These are phyloP conservation scores for Keiferia lycopersicella DNA, from an alignment of 2,888 invertebrate species.

Conservation along the genomic window DNA sequence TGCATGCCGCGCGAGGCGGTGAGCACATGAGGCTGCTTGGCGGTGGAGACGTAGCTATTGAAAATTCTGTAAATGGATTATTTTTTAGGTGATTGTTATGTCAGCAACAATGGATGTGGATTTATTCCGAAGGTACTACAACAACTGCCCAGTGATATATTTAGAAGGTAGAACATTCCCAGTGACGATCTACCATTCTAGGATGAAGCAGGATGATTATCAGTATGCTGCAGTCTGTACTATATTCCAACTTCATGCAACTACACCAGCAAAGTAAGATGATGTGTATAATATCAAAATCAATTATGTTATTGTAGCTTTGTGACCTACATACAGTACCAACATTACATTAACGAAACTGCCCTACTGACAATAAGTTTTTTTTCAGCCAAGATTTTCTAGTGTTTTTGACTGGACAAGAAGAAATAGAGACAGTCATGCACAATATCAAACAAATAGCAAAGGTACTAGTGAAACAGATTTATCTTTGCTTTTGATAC, in stretches of 20 bases:
- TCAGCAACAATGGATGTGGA: slow-evolving; percentile 99
- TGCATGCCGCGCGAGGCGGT: no score
- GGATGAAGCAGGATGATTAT: slow-evolving; percentile 90
- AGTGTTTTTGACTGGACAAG: slow-evolving; percentile 97
- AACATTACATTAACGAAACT: no score
- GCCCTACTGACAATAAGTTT: slow-evolving; percentile 15
- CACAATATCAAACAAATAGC: slow-evolving; percentile 87
- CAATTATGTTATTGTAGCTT: no score
- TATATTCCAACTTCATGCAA: slow-evolving; percentile 93
- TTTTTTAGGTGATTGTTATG: slow-evolving; percentile 89
- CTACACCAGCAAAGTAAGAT: slow-evolving; percentile 89
- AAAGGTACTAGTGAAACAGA: slow-evolving; percentile 69
- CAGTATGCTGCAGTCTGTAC: slow-evolving; percentile 91
- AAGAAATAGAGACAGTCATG: slow-evolving; percentile 95
- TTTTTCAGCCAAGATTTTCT: slow-evolving; percentile 91
- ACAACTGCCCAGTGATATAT: slow-evolving; percentile 92
- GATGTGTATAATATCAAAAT: background rate
- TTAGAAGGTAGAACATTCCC: slow-evolving; percentile 94
- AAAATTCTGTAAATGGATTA: slow-evolving; percentile 13
- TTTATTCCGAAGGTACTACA: slow-evolving; percentile 94
- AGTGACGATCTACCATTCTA: slow-evolving; percentile 87
- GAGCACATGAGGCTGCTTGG: no score
- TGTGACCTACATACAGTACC: no score
- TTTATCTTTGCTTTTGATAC: slow-evolving; percentile 8
- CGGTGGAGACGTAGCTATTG: no score